Evolutionary conservation across 2,888 invertebrate genomes (phyloP), one percentile per base, ranked within the genome.

Genomic region (Torymus tubicola): DNA sequence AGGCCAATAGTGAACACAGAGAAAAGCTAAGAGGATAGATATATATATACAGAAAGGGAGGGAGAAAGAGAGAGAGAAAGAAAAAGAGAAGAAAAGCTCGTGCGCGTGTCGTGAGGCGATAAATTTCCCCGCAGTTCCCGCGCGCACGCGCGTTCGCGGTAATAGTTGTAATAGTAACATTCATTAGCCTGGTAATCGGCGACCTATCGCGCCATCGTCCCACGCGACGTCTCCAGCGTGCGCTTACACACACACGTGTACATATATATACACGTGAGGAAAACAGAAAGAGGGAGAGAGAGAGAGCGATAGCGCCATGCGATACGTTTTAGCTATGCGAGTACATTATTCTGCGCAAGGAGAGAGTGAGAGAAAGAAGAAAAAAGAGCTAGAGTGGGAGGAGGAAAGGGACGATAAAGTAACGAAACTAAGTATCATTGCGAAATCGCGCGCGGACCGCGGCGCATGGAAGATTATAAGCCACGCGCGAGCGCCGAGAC

Each of bases 381-480:
- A 60, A 60, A 68, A 21, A 14, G 60, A 65, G 21, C 16, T 58
- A 53, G 18, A 50, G 31, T 21, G 14, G 52, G 18, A 57, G 52
- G 31, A 42, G 74, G 61, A 67, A 67, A 60, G 74, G 80, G 67
- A 72, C 84, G 85, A 85, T 85, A 85, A 85, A 85, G 84, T 84
- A 84, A 84, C 84, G 78, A 85, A 85, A 85, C 85, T 84, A 83
- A 85, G 85, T 84, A 84, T 84, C 79, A 84, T 84, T 85, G 83
- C 83, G 78, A 85, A 85, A 84, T 81, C 81, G 79, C 78, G 69
- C 31, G 76, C 16, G 71, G 50, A 31, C 10, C 2, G 60, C 52
- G 58, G 75, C 69, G 73, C 63, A 52, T 50, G 63, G 78, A 75
- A 79, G 79, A 82, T 79, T 82, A 79, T 76, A 79, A 79, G 81